Conservation (phyloP, 2,888 invertebrate genomes). For the Tetanocera ferruginea region DNA sequence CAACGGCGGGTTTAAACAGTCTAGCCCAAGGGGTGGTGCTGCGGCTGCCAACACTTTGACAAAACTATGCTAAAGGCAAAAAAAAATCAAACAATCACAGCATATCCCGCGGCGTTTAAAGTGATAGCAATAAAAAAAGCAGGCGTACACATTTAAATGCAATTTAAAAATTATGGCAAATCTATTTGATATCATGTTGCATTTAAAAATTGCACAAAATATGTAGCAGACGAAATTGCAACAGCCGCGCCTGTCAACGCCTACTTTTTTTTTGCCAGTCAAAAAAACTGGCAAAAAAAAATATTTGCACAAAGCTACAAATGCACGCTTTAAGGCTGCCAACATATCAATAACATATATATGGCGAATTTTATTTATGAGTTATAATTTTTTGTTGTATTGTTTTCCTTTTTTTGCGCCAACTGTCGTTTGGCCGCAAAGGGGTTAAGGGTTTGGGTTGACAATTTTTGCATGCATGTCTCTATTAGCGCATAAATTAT, state of each 20-base stretch:
- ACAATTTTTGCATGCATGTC: neutral
- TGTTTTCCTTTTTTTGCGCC: neutral
- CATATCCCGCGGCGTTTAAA: too few relatives aligned
- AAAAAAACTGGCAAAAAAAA: slow-evolving; percentile 5
- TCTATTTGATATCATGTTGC: neutral
- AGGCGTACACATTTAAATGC: slow-evolving; percentile 18
- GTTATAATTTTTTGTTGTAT: neutral
- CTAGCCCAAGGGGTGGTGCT: slow-evolving; percentile 14
- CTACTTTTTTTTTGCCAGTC: slow-evolving; percentile 12
- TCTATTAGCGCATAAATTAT: slow-evolving; percentile 21
- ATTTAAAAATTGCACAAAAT: neutral
- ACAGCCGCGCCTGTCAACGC: slow-evolving; percentile 13
- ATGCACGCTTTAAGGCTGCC: neutral
- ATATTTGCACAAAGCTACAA: neutral
- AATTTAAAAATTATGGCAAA: slow-evolving; percentile 23
- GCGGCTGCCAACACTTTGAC: slow-evolving; percentile 24
- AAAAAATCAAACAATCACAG: neutral
- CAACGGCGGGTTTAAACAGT: neutral
- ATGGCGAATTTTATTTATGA: slow-evolving; percentile 7
- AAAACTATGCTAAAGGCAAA: neutral
- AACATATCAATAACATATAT: slow-evolving; percentile 7
- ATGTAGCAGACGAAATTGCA: slow-evolving; percentile 6
- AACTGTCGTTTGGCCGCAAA: neutral
- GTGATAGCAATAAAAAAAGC: neutral
- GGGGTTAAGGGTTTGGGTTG: slow-evolving; percentile 9